Percentiles rank a stretch among this genome's conserved stretches.
Conservation (phyloP, 1,140 invertebrate genomes). For the Pollicipes pollicipes region DNA sequence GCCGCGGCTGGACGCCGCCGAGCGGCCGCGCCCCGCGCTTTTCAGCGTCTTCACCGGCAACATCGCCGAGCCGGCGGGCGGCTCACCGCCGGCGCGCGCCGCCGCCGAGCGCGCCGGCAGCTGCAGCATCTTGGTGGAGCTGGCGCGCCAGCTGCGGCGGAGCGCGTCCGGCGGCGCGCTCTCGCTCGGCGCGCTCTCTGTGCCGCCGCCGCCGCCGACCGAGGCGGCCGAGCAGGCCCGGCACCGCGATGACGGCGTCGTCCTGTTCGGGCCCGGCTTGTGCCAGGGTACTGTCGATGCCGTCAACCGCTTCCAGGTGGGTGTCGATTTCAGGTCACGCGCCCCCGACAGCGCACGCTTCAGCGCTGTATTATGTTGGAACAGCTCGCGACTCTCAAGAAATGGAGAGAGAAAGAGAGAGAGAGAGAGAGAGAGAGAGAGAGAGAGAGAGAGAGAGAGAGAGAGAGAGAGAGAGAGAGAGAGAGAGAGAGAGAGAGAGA, state of each 20-base stretch:
- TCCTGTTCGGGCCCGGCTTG: not conserved
- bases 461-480: no score
- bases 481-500: no score
- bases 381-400: no score
- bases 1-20: not conserved
- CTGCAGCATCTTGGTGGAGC: not conserved
- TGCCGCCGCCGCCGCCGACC: no score
- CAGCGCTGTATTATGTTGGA: no score
- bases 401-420: no score
- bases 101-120: not conserved
- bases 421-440: no score
- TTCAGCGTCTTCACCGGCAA: not conserved
- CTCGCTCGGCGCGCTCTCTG: not conserved
- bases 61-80: not conserved
- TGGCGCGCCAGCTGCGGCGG: not conserved
- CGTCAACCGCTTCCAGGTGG: not conserved
- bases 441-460: no score
- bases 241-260: not conserved
- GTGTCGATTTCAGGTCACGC: no score
- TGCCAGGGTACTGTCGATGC: not conserved
- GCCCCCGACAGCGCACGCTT: no score
- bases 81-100: no score
- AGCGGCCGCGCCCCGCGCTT: not conserved
- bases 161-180: no score
- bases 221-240: not conserved